Evolutionary conservation across 2,888 invertebrate species (phyloP).

Genomic region (Zonitis immaculata): DNA sequence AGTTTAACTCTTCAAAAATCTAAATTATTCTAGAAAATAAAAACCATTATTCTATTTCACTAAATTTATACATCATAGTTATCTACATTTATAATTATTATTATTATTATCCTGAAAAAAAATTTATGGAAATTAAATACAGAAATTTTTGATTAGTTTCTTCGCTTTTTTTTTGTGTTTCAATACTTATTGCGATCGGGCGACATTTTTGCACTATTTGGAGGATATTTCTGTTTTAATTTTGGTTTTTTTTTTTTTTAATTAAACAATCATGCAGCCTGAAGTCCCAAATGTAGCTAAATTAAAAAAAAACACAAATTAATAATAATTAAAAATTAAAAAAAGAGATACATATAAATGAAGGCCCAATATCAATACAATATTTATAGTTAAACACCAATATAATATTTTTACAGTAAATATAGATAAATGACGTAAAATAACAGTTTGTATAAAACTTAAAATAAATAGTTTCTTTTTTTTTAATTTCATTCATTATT

Average conservation of each 20-base stretch:
- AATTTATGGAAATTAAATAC: slow-evolving; percentile 24
- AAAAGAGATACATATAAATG: slow-evolving; percentile 12
- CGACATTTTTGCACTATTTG: slow-evolving; percentile 29
- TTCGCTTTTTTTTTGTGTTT: slow-evolving; percentile 10
- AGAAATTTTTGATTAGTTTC: slow-evolving; percentile 7
- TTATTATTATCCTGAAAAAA: slow-evolving; percentile 33
- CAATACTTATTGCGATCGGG: slow-evolving; percentile 44
- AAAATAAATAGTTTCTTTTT: slow-evolving; percentile 14
- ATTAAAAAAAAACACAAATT: slow-evolving; percentile 4
- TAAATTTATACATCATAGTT: slow-evolving; percentile 13
- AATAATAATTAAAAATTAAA: slow-evolving; percentile 1
- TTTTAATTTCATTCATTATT: too few species aligned
- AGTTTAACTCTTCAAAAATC: slow-evolving; percentile 28
- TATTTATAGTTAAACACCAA: slow-evolving; percentile 18
- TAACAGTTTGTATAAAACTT: slow-evolving; percentile 16
- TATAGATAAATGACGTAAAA: slow-evolving; percentile 16
- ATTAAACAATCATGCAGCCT: slow-evolving; percentile 15
- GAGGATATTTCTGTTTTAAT: slow-evolving; percentile 22
- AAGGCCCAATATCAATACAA: slow-evolving; percentile 19
- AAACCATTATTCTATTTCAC: slow-evolving; percentile 30
- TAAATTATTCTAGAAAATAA: slow-evolving; percentile 33
- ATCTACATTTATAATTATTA: slow-evolving; percentile 23
- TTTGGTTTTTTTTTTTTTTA: background rate
- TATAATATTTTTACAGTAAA: slow-evolving; percentile 16
- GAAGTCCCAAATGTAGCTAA: slow-evolving; percentile 15